Evolutionary conservation across 2,888 invertebrate genomes (phyloP), one percentile per base, ranked within the genome.

Genomic region (Aethes cnicana): DNA sequence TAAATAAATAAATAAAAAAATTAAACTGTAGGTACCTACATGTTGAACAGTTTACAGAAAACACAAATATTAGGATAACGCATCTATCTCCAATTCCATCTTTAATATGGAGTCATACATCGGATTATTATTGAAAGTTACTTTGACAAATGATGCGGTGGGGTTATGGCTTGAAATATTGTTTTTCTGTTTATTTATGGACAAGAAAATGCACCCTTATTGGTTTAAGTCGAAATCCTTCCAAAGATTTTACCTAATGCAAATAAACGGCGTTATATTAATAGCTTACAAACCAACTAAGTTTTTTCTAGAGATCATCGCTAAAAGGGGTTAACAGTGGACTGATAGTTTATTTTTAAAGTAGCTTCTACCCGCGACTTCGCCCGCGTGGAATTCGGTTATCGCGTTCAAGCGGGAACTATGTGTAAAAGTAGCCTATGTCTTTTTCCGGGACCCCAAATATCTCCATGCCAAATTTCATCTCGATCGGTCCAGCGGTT

Each of bases 61-160:
- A n/a, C n/a, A 1, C 28, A 7, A 12, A 9, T 28, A 3, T 28
- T 28, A 7, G 8, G 21, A 21, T 25, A 8, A 25, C 39, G 33
- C 8, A 39, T 52, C 52, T 52, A 37, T 20, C 0, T 6, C 18
- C 32, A 1, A 26, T 7, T 7, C 5, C 2, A 28, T 47, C 47
- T 47, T 41, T 42, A 53, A 53, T 53, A 53, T 53, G 39, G 47
- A 47, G 39, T 47, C 52, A 46, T 50, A 58, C 63, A 75, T 74
- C 69, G 75, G 72, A 67, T 66, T 69, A 70, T 73, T 84, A 87
- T 87, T 85, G 85, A 82, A 85, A 77, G 67, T 74, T 71, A 70
- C 74, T 69, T 69, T 84, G 84, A 87, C 84, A 84, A 86, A 87
- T 84, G 85, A 84, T 77, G 74, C 67, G 69, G 72, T 56, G 54